Percentiles rank a stretch among this genome's conserved stretches.
Evolutionary conservation across 2,888 invertebrate genomes (phyloP).

Genomic region (Carpatolechia fugitivella): DNA sequence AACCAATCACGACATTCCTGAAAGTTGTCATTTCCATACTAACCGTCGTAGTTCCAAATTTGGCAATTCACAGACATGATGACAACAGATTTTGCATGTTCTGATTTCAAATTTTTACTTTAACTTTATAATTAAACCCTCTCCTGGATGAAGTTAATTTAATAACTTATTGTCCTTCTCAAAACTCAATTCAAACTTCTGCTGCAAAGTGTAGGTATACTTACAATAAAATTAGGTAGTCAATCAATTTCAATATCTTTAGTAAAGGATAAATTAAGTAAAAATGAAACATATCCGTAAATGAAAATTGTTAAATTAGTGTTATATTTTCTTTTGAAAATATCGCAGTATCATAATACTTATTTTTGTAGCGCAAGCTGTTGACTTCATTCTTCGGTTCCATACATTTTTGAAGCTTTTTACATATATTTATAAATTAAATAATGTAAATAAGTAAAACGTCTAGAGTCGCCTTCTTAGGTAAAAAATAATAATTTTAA

Average conservation of each 20-base stretch:
- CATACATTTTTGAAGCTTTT: slow-evolving; percentile 25
- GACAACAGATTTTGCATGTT: too few relatives aligned
- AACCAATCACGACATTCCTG: too few relatives aligned
- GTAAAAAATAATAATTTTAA: slow-evolving; percentile 33
- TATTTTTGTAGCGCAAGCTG: slow-evolving; percentile 20
- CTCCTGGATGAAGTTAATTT: too few relatives aligned
- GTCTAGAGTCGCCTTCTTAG: slow-evolving; percentile 72
- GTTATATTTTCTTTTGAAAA: slow-evolving; percentile 8
- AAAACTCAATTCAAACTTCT: background rate
- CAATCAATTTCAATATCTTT: slow-evolving; percentile 36
- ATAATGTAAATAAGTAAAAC: slow-evolving; percentile 42
- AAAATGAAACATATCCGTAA: slow-evolving; percentile 49
- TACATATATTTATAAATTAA: slow-evolving; percentile 22
- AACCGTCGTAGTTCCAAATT: too few relatives aligned
- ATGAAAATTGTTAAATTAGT: slow-evolving; percentile 26
- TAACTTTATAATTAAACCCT: too few relatives aligned
- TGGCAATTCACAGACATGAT: too few relatives aligned
- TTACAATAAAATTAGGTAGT: slow-evolving; percentile 28
- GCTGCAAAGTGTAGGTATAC: background rate
- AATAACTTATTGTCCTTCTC: too few relatives aligned
- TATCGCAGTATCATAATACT: slow-evolving; percentile 9
- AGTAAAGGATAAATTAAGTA: slow-evolving; percentile 36
- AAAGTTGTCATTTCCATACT: too few relatives aligned
- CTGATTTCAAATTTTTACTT: too few relatives aligned
- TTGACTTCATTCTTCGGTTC: slow-evolving; percentile 9